Evolutionary conservation across 2,113 vertebrate genomes (phyloP), one percentile per base, ranked within the genome.

Genomic region (Cavia porcellus): DNA sequence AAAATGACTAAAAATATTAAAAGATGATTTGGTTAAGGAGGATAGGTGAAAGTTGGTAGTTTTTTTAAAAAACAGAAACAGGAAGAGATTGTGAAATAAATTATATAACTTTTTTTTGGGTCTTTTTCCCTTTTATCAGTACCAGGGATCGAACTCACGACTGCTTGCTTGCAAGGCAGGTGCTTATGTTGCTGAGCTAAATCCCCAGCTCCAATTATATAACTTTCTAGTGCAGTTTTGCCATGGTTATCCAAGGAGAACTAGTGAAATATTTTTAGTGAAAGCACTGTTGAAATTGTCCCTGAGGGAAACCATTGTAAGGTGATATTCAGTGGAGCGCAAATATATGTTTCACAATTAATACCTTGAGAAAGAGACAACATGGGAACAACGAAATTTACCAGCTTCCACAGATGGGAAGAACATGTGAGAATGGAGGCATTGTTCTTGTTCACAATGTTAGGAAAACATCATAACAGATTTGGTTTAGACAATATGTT

Each of bases 1-100:
- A 79, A 35, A 80, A 35, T 52, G 14, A 38, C 10, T 8, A 89
- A 93, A 92, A 89, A 59, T 85, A 77, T 50, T 82, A 28, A 38
- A 94, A 86, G 47, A 25, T 79, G 32, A 95, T 90, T 90, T 86
- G 30, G 42, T 32, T 30, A 55, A 93, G 83, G 32, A 86, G 4
- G 7, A 17, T 83, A 19, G 10, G 72, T 81, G 50, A 47, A 38
- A 32, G 7, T 68, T 80, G 35, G 32, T 9, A 22, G n/a, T 17
- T 75, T 93, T 85, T 13, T 52, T 52, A n/a, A n/a, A n/a, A 8
- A 87, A 45, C 52, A 42, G 5, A 45, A 77, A 22, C 2, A 47
- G 70, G 13, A 85, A 89, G 50, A 92, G 25, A 11, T 45, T 92
- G 0, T 89, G 95, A 92, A 92, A 95, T 80, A 79, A 86, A n/a